phyloP scores from a whole-genome alignment of 2,888 invertebrate species.

The Gastracanthus pulcherrimus region DNA sequence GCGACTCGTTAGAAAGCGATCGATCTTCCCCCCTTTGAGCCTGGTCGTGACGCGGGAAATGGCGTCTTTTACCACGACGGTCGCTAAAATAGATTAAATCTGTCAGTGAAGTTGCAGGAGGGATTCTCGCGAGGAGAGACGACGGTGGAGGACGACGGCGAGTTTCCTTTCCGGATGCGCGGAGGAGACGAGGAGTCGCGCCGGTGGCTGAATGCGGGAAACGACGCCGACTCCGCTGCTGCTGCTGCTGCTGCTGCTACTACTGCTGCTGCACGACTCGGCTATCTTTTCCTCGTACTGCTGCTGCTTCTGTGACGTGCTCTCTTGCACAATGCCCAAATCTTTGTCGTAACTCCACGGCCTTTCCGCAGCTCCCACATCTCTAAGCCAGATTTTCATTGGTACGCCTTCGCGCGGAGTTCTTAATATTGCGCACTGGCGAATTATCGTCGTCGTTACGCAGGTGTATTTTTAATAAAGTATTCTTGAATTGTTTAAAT shows the following conservation, averaged over 20 bases:
- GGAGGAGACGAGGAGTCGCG: not conserved
- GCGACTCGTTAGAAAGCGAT: conserved; percentile 55
- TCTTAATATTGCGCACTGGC: too few relatives aligned
- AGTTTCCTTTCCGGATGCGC: conserved; percentile 24
- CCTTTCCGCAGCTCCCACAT: too few relatives aligned
- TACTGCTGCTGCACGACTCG: not conserved
- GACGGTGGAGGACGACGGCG: not conserved
- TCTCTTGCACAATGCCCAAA: too few relatives aligned
- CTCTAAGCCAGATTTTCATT: too few relatives aligned
- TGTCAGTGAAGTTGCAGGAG: conserved; percentile 56
- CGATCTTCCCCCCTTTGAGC: conserved; percentile 53
- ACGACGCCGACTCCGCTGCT: not conserved
- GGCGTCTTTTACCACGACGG: conserved; percentile 42
- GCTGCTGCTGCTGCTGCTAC: not conserved
- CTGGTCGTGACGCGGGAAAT: conserved; percentile 49
- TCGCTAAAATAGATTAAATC: conserved; percentile 59
- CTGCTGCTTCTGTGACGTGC: not conserved
- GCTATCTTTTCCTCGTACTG: conserved; percentile 10
- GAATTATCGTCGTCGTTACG: too few relatives aligned
- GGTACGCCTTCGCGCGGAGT: too few relatives aligned
- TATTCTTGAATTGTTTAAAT: too few relatives aligned
- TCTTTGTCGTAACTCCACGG: too few relatives aligned
- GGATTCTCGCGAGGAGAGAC: conserved; percentile 25
- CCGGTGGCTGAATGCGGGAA: not conserved
- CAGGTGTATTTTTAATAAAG: too few relatives aligned